phyloP scores from a whole-genome alignment of 1,140 invertebrate genomes.

The Dendrolimus punctatus region DNA sequence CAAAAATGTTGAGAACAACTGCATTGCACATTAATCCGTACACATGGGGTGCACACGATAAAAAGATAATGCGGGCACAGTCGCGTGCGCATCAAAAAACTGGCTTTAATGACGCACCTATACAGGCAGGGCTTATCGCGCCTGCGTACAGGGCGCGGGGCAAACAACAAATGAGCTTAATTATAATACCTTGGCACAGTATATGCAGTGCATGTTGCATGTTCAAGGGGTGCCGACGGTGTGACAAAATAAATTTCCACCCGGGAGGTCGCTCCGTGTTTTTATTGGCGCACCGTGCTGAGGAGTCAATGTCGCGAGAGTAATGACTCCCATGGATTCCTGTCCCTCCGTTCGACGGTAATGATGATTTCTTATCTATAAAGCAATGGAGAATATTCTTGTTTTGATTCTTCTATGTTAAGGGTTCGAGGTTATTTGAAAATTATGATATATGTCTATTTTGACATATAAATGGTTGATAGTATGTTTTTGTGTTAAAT shows the following conservation, averaged over 20 bases:
- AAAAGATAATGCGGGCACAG: constrained; percentile 64
- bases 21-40: constrained; percentile 42
- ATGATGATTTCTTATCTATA: constrained; percentile 22
- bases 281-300: constrained; percentile 50
- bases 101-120: constrained; percentile 61
- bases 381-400: constrained; percentile 10
- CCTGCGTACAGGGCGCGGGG: constrained; percentile 36
- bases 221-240: constrained; percentile 25
- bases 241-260: constrained; percentile 45
- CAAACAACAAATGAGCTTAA: constrained; percentile 64
- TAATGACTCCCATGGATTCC: constrained; percentile 38
- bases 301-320: constrained; percentile 41
- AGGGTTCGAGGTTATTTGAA: no score
- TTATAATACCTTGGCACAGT: constrained; percentile 50
- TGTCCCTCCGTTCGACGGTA: constrained; percentile 21
- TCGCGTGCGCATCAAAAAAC: constrained; percentile 65
- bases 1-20: constrained; percentile 32
- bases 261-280: constrained; percentile 50
- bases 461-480: no score
- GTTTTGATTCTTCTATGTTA: constrained; percentile 10
- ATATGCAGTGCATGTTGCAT: no score
- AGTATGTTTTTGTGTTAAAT: no score
- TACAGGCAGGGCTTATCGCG: constrained; percentile 53
- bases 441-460: no score
- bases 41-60: constrained; percentile 63